Percentiles rank a stretch among this genome's conserved stretches.
These are phyloP conservation scores for Sebastes variabilis DNA, from an alignment of 2,797 vertebrate species.

Conservation along the genomic window DNA sequence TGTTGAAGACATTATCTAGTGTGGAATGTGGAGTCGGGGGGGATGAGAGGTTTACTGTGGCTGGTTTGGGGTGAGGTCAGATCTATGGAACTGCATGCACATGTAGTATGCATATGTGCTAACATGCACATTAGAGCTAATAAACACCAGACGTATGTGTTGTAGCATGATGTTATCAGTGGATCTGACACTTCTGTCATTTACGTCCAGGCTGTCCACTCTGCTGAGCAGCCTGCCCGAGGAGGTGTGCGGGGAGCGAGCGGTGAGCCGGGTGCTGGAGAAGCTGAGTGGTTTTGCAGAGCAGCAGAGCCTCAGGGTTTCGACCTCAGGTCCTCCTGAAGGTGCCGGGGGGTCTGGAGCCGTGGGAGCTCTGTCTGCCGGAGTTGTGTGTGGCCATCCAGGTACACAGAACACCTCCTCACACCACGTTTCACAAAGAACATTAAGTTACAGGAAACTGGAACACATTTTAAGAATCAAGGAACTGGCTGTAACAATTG, in stretches of 20 bases:
- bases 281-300: constrained; percentile 80
- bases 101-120: constrained; percentile 8
- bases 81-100: constrained; percentile 7
- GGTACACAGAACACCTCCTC: constrained; percentile 51
- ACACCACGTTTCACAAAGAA: background rate
- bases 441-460: background rate
- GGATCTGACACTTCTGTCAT: background rate
- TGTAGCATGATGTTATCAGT: background rate
- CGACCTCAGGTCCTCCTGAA: constrained; percentile 74
- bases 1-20: constrained; percentile 43
- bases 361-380: constrained; percentile 84
- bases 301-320: constrained; percentile 69
- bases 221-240: constrained; percentile 76
- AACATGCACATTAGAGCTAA: background rate
- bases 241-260: constrained; percentile 69
- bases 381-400: constrained; percentile 83
- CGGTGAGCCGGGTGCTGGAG: constrained; percentile 70
- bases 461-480: background rate
- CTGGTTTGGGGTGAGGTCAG: background rate
- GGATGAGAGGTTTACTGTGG: background rate
- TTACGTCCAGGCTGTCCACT: constrained; percentile 74
- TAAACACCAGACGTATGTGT: background rate
- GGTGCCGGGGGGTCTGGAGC: constrained; percentile 73
- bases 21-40: constrained; percentile 31
- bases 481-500: background rate